Conservation (phyloP, 2,888 invertebrate species). For the Drosophila fungiperda region DNA sequence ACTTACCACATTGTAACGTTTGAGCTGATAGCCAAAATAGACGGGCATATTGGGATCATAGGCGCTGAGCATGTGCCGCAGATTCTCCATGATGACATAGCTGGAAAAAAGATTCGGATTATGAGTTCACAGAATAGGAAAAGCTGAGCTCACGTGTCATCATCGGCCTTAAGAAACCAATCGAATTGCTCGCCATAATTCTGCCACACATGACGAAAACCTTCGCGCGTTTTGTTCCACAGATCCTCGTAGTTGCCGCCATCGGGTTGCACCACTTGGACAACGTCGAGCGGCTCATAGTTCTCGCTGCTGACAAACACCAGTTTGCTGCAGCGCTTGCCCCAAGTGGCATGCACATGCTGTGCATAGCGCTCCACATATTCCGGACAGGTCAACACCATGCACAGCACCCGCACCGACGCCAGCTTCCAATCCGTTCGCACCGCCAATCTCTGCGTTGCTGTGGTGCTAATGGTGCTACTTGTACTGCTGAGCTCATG, state of each 20-base stretch:
- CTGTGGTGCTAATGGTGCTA: not conserved
- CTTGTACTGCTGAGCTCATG: conserved; percentile 23
- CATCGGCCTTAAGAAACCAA: conserved; percentile 99
- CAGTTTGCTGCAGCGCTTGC: conserved; percentile 93
- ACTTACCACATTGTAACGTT: conserved; percentile 78
- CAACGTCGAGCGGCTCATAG: conserved; percentile 90
- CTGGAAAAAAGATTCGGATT: conserved; percentile 85
- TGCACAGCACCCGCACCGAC: conserved; percentile 91
- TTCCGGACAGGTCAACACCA: conserved; percentile 96
- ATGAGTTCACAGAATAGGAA: not conserved
- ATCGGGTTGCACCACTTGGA: conserved; percentile 92
- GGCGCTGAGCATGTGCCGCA: conserved; percentile 93
- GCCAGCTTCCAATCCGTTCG: conserved; percentile 87
- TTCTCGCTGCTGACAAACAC: conserved; percentile 93
- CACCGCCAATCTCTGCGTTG: not conserved
- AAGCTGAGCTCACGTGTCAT: conserved; percentile 96
- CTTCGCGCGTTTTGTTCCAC: conserved; percentile 98
- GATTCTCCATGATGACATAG: conserved; percentile 97
- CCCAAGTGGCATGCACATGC: conserved; percentile 98
- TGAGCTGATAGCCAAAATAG: conserved; percentile 94
- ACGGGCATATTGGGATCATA: conserved; percentile 90
- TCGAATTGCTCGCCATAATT: conserved; percentile 93
- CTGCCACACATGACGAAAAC: conserved; percentile 94
- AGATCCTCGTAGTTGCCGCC: conserved; percentile 90
- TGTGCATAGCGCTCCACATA: conserved; percentile 94